Evolutionary conservation across 2,797 vertebrate genomes (phyloP).

Genomic region (Bufotes viridis): DNA sequence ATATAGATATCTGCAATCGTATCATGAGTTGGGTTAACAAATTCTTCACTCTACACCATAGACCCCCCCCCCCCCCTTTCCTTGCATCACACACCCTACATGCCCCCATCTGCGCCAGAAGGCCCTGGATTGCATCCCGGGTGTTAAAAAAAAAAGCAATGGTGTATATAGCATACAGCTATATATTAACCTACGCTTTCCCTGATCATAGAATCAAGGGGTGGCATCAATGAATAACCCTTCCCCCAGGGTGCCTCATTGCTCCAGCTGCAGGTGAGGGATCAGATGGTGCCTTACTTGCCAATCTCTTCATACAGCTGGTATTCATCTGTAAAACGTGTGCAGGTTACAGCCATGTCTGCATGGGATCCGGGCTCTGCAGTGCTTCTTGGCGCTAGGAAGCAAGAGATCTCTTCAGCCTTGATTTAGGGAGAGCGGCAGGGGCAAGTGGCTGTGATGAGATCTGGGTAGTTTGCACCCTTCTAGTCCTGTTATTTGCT

Average conservation of each 20-base stretch:
- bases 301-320: conserved; percentile 97
- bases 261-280: conserved; percentile 44
- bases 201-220: background rate
- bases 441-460: conserved; percentile 66
- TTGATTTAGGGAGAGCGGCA: conserved; percentile 69
- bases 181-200: background rate
- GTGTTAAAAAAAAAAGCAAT: background rate
- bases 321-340: conserved; percentile 95
- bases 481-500: conserved; percentile 66
- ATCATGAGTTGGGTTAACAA: conserved; percentile 23
- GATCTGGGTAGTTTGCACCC: conserved; percentile 47
- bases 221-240: background rate
- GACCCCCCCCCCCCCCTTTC: background rate
- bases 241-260: conserved; percentile 17
- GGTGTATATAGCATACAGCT: background rate
- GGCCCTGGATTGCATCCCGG: conserved; percentile 22
- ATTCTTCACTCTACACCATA: conserved; percentile 15
- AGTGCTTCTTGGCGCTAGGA: conserved; percentile 71
- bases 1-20: conserved; percentile 39
- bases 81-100: conserved; percentile 35
- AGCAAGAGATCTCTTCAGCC: conserved; percentile 68
- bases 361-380: conserved; percentile 78
- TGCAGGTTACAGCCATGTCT: conserved; percentile 90
- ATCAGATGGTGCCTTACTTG: conserved; percentile 83
- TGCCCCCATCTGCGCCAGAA: conserved; percentile 36